These are phyloP conservation scores for Pagetopsis macropterus DNA, from an alignment of 2,797 vertebrate species.

Conservation along the genomic window DNA sequence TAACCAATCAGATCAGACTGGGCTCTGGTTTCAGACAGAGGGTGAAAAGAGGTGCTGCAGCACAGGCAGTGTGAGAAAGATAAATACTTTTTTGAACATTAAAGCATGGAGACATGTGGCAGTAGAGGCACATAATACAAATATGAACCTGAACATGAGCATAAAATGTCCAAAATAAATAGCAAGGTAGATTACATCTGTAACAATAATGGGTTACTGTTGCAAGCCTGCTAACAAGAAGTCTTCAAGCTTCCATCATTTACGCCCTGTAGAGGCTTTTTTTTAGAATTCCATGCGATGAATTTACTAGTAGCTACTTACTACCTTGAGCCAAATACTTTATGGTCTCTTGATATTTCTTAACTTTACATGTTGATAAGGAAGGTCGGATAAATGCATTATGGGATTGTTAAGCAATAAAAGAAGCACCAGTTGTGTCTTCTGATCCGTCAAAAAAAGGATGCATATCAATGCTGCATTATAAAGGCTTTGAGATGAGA, in stretches of 20 bases:
- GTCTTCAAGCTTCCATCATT: neutral
- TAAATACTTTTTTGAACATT: too few species aligned
- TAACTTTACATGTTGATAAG: neutral
- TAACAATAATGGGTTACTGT: too few species aligned
- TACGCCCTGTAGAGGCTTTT: neutral
- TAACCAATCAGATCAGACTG: too few species aligned
- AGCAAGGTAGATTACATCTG: constrained; percentile 24
- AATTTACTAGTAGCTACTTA: neutral
- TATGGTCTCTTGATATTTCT: neutral
- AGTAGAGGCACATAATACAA: too few species aligned
- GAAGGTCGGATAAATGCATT: constrained; percentile 13
- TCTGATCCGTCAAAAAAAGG: neutral
- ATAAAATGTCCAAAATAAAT: constrained; percentile 18
- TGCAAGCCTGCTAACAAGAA: neutral
- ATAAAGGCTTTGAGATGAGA: constrained; percentile 12
- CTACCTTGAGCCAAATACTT: neutral
- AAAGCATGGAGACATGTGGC: too few species aligned
- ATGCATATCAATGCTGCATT: neutral
- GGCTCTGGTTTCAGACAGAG: too few species aligned
- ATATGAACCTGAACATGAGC: too few species aligned
- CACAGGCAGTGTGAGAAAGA: too few species aligned
- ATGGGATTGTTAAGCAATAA: constrained; percentile 15
- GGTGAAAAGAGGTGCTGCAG: too few species aligned
- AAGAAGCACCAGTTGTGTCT: neutral
- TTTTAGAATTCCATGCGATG: neutral